Evolutionary conservation across 2,888 invertebrate genomes (phyloP).

Genomic region (Plusia festucae): DNA sequence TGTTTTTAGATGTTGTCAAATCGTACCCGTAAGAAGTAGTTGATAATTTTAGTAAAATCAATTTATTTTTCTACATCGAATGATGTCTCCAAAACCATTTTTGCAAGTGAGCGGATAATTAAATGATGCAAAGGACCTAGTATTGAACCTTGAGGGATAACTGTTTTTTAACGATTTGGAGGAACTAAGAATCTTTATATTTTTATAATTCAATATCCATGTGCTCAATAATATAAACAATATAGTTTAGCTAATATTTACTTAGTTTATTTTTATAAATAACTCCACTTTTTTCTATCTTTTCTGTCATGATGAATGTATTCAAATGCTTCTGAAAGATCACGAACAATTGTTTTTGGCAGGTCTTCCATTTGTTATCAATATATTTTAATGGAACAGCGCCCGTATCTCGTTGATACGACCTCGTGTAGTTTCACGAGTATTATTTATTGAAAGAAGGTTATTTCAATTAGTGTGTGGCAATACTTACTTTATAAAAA

Average conservation of each 20-base stretch:
- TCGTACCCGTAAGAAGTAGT: too few species aligned
- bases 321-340: neutral
- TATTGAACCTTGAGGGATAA: neutral
- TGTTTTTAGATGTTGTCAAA: neutral
- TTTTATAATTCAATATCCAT: neutral
- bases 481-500: neutral
- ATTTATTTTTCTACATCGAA: too few species aligned
- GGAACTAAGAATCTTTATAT: neutral
- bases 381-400: constrained; percentile 1
- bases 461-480: neutral
- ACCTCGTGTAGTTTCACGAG: neutral
- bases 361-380: neutral
- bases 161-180: neutral
- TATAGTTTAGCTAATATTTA: too few species aligned
- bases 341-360: neutral
- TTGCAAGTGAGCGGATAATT: too few species aligned
- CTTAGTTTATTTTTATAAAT: too few species aligned
- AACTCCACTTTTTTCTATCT: neutral
- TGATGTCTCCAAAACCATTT: too few species aligned
- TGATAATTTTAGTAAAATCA: too few species aligned
- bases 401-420: constrained; percentile 8
- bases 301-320: neutral
- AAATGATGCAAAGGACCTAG: neutral
- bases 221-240: too few species aligned
- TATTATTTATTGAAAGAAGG: constrained; percentile 3